These are phyloP conservation scores for Rhagologus leucostigma DNA, from an alignment of 2,113 vertebrate genomes.

Conservation along the genomic window DNA sequence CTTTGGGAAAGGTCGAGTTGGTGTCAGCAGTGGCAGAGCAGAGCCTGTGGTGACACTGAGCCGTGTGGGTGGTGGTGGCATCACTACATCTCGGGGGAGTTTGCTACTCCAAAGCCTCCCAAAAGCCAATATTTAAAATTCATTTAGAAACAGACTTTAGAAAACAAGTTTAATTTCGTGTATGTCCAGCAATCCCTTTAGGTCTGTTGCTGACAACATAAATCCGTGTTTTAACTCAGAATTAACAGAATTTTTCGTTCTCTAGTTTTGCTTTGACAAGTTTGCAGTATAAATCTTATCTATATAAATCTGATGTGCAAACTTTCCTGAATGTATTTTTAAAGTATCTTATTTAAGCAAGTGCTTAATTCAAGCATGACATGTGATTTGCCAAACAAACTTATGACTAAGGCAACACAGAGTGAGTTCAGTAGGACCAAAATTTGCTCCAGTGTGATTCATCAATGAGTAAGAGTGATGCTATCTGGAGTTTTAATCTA, in stretches of 20 bases:
- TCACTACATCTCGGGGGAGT: not conserved
- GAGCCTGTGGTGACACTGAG: not conserved
- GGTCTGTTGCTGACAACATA: not conserved
- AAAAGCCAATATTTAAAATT: not conserved
- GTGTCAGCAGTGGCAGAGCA: not conserved
- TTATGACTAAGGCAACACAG: constrained; percentile 50
- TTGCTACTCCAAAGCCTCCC: not conserved
- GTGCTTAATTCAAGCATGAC: constrained; percentile 42
- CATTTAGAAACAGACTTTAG: not conserved
- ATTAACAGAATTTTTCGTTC: not conserved
- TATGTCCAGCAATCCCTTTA: not conserved
- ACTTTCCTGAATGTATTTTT: not conserved
- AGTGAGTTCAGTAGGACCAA: constrained; percentile 26
- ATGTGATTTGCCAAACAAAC: constrained; percentile 55
- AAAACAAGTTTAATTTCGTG: not conserved
- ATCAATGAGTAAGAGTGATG: constrained; percentile 61
- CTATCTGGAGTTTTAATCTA: constrained; percentile 44
- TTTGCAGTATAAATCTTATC: not conserved
- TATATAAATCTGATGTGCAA: not conserved
- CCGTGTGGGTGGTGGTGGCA: not conserved
- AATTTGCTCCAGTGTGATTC: constrained; percentile 48
- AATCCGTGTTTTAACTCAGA: not conserved
- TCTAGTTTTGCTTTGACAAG: not conserved
- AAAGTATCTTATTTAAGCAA: not conserved
- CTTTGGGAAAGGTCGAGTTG: not conserved